Evolutionary conservation across 1,140 invertebrate species (phyloP), one percentile per base, ranked within the genome.

Genomic region (Hyles euphorbiae): DNA sequence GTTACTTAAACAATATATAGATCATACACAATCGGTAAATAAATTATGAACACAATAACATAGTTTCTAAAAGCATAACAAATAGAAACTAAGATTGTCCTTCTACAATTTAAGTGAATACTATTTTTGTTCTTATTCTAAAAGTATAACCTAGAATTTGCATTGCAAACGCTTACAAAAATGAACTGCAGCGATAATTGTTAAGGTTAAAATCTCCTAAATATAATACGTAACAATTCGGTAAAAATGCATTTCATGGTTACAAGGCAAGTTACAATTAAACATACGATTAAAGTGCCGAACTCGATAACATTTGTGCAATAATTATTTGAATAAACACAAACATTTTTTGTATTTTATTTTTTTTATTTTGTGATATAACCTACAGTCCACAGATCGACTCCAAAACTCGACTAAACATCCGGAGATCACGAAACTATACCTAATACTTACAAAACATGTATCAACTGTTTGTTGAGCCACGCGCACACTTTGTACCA

Each of bases 401-500:
- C 74, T 72, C 68, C 70, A 67, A 62, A 68, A 71, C 68, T 70
- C 68, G 66, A 70, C 71, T 78, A 75, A 70, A 68, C 58, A 66
- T 61, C 61, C 70, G 75, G 77, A 83, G 83, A 87, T 87, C 83
- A 87, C 76, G 64, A 75, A 71, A 77, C 76, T 87, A 84, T 74
- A 64, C 48, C 76, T 87, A 87, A 78, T 73, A 68, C 76, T 77
- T 82, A 83, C 60, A 72, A 70, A 61, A 74, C 58, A 58, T 51
- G 56, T 55, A 65, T 63, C 3, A 22, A 10, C 12, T 43, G 50
- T 50, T 32, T 52, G 34, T 55, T 52, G 47, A 60, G 46, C 58
- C 62, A 11, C 58, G 53, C 53, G 58, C 65, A 59, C 57, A 62
- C 44, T 47, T 32, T 22, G 34, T n/a, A 2, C 5, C n/a, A 48